Conservation (phyloP, 2,113 vertebrate species). For the Synodontis membranacea region DNA sequence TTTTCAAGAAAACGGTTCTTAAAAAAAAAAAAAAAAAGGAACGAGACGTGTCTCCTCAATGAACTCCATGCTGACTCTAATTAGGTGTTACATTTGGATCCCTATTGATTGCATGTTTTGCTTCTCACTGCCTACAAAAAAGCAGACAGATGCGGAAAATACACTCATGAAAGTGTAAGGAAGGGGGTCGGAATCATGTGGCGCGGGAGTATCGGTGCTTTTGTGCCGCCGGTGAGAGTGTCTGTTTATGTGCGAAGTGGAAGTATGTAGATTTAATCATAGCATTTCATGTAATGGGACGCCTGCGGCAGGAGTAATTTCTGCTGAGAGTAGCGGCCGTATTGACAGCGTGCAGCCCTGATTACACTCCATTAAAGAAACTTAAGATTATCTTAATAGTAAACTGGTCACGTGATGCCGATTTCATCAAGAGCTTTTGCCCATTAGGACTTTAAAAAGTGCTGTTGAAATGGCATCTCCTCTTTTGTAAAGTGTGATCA, state of each 20-base stretch:
- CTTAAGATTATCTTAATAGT: constrained; percentile 50
- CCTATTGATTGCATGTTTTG: not conserved
- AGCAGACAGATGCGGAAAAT: constrained; percentile 9
- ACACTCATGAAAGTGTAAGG: not conserved
- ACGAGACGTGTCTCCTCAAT: too few species aligned
- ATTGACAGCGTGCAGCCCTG: constrained; percentile 38
- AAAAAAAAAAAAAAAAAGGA: not conserved
- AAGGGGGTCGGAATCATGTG: not conserved
- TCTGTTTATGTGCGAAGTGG: constrained; percentile 44
- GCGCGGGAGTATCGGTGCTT: not conserved
- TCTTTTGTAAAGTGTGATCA: constrained; percentile 37
- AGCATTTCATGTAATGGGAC: constrained; percentile 49
- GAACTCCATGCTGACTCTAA: not conserved
- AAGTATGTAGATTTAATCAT: constrained; percentile 51
- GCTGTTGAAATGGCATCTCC: constrained; percentile 36
- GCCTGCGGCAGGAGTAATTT: constrained; percentile 45
- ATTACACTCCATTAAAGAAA: constrained; percentile 53
- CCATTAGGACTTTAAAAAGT: constrained; percentile 53
- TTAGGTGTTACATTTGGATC: not conserved
- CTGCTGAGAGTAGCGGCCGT: constrained; percentile 47
- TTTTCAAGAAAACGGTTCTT: not conserved
- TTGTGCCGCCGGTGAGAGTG: constrained; percentile 32
- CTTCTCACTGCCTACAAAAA: not conserved
- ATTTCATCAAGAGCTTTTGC: constrained; percentile 46
- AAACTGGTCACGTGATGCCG: constrained; percentile 48